Evolutionary conservation across 2,797 vertebrate species (phyloP), one percentile per base, ranked within the genome.

Genomic region (Mallotus villosus): DNA sequence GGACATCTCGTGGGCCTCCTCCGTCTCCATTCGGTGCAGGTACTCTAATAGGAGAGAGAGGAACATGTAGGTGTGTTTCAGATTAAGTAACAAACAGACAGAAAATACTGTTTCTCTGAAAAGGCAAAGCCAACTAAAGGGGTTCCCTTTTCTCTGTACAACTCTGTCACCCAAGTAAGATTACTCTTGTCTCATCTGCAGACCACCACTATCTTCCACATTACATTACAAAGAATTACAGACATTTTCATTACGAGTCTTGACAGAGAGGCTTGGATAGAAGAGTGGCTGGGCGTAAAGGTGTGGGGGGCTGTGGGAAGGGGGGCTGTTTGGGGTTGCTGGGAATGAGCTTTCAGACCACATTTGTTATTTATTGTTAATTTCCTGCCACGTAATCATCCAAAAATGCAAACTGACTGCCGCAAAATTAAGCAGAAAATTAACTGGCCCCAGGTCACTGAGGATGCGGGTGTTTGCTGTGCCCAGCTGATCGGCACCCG

Each of bases 301-400:
- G 24, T 55, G 51, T 8, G 51, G 51, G 51, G 49, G 49, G 29
- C 77, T 34, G 29, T 29, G 51, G 5, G 24, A 55, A n/a, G 51
- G 51, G 5, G 51, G 51, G 17, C 29, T 77, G 25, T 22, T 29
- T 17, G 19, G 77, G 74, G 76, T 71, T 27, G 72, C 74, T 1
- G 72, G 84, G 82, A 82, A 82, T 80, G 82, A 87, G 84, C 89
- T 90, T 92, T 93, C 93, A 89, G 82, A 96, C 95, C 95, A 95
- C 97, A 98, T 99, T 98, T 99, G 97, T 99, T 99, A 99, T 99
- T 99, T 98, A 99, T 99, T 99, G 97, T 99, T 98, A 99, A 99
- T 99, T 99, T 98, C 95, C 96, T 94, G 94, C 95, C 93, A 96
- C 96, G 94, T 97, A 97, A 98, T 98, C 97, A 97, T 97, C 96